Evolutionary conservation across 2,797 vertebrate genomes (phyloP).

Genomic region (Chaetodon trifasciatus): DNA sequence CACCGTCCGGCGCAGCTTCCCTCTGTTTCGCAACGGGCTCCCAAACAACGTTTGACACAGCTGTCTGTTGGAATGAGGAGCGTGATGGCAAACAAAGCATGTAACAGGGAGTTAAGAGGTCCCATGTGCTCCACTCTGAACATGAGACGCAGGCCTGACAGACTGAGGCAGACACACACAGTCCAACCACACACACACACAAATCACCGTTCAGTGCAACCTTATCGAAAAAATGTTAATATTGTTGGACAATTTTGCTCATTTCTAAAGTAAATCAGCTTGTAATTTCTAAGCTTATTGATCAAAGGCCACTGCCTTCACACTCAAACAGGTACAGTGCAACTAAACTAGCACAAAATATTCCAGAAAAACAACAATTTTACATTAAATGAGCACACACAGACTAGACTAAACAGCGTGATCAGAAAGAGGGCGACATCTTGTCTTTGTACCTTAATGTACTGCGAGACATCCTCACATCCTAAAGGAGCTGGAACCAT

Average conservation of each 20-base stretch:
- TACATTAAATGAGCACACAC: not conserved
- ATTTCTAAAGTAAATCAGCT: not conserved
- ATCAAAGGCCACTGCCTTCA: slow-evolving; percentile 10
- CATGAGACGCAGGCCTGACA: slow-evolving; percentile 35
- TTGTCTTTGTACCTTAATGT: not conserved
- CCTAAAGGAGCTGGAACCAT: not conserved
- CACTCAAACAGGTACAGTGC: not conserved
- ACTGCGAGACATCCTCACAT: not conserved
- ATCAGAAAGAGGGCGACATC: not conserved
- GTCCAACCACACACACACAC: not conserved
- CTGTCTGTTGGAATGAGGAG: slow-evolving; percentile 63
- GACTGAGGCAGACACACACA: slow-evolving; percentile 16
- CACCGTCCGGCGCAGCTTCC: slow-evolving; percentile 11
- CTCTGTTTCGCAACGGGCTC: slow-evolving; percentile 32
- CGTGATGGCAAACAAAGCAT: slow-evolving; percentile 59
- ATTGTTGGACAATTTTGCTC: not conserved
- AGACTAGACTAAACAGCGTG: not conserved
- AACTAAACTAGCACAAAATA: not conserved
- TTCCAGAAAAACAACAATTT: not conserved
- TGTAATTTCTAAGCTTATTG: not conserved
- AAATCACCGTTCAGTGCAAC: not conserved
- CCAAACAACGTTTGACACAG: slow-evolving; percentile 63
- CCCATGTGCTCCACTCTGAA: slow-evolving; percentile 41
- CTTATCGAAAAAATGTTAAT: not conserved
- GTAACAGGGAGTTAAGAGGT: slow-evolving; percentile 44